These are phyloP conservation scores for Canis aureus DNA, from an alignment of 2,113 vertebrate species.

Conservation along the genomic window DNA sequence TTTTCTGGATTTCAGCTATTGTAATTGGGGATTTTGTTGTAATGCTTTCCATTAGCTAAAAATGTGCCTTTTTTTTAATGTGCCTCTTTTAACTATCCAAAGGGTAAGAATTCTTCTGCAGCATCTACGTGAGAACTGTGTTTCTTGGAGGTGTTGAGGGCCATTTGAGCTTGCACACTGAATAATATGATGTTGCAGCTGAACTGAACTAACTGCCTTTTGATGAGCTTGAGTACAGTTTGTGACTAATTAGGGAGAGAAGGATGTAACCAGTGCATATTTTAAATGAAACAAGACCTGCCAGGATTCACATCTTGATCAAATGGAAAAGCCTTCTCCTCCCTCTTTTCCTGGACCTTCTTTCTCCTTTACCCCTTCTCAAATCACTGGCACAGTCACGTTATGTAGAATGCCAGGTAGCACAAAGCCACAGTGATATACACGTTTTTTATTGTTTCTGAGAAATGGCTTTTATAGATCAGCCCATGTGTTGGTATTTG, in stretches of 20 bases:
- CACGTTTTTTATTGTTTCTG: background rate
- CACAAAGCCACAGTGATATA: background rate
- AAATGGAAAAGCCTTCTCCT: background rate
- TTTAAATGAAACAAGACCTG: slow-evolving; percentile 37
- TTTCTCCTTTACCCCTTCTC: background rate
- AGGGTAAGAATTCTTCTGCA: background rate
- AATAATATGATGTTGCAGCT: background rate
- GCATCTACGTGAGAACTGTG: background rate
- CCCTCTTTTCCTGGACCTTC: background rate
- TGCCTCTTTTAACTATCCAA: background rate
- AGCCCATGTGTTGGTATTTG: background rate
- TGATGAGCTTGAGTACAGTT: slow-evolving; percentile 8
- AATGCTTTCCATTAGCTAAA: slow-evolving; percentile 40
- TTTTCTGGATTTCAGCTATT: slow-evolving; percentile 48
- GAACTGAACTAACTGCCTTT: slow-evolving; percentile 52
- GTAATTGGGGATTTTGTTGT: slow-evolving; percentile 53
- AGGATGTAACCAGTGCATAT: slow-evolving; percentile 1
- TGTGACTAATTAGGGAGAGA: slow-evolving; percentile 31
- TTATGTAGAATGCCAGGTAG: background rate
- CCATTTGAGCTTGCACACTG: slow-evolving; percentile 16
- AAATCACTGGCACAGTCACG: background rate
- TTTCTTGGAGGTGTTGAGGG: slow-evolving; percentile 26
- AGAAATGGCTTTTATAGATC: background rate
- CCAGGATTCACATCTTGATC: background rate
- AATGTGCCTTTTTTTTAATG: background rate